Evolutionary conservation across 2,888 invertebrate genomes (phyloP).

Genomic region (Vannuccia rotundouncinata): DNA sequence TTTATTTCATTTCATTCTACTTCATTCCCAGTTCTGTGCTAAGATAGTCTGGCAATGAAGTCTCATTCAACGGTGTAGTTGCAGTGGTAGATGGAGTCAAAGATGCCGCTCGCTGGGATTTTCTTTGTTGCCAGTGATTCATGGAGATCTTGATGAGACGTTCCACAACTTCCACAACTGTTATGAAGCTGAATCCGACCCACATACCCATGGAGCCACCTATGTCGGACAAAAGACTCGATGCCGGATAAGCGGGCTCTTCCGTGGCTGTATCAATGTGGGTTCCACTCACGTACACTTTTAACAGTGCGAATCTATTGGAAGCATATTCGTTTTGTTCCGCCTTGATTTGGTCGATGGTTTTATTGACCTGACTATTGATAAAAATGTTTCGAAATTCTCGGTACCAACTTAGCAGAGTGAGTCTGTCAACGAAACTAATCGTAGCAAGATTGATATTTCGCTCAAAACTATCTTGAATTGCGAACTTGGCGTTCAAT

Average conservation of each 20-base stretch:
- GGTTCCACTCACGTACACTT: constrained; percentile 13
- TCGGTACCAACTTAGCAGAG: neutral
- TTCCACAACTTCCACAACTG: constrained; percentile 18
- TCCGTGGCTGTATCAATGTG: neutral
- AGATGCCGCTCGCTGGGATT: neutral
- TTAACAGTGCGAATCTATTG: constrained; percentile 16
- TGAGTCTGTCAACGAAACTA: neutral
- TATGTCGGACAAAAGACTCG: constrained; percentile 25
- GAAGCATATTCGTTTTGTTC: neutral
- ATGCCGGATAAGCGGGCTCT: constrained; percentile 3
- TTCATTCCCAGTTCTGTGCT: too few species aligned
- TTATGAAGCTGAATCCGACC: constrained; percentile 32
- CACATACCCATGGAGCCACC: constrained; percentile 36
- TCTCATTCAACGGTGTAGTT: too few species aligned
- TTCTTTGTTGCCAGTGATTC: neutral
- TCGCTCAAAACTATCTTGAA: neutral
- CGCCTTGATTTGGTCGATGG: neutral
- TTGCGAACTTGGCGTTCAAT: neutral
- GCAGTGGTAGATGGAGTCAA: neutral
- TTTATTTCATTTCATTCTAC: too few species aligned
- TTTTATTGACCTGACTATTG: neutral
- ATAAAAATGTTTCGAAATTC: neutral
- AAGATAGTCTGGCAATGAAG: neutral
- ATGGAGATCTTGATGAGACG: neutral
- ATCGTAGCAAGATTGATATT: neutral